Evolutionary conservation across 2,888 invertebrate species (phyloP), one percentile per base, ranked within the genome.

Genomic region (Ormyrus pomaceus): DNA sequence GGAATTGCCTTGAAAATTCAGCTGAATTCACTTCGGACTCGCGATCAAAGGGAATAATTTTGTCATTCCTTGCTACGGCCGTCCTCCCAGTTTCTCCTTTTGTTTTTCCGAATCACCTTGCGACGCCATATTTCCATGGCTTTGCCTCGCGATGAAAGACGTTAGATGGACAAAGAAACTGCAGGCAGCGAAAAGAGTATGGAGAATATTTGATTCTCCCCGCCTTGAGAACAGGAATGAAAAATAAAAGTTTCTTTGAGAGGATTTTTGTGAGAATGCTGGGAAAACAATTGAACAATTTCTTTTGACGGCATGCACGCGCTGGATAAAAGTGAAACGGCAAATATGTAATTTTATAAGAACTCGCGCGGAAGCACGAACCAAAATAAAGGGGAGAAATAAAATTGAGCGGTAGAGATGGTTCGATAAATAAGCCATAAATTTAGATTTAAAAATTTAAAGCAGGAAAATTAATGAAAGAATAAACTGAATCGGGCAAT

Each of bases 31-130:
- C 34, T 34, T 3, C 34, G 34, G 34, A 34, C 34, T 34, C 3
- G 59, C n/a, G 71, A 71, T 71, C 71, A 71, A 71, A 71, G 71
- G 34, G 59, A 59, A 61, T 71, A 71, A 71, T 71, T 51, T 50
- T 9, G 13, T 50, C 59, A 10, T 46, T 69, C 48, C 13, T 69
- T 13, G 46, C 56, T 34, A 6, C 48, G 9, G 11, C 34, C 9
- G 5, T 51, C n/a, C 69, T 34, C 34, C 34, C 34, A 4, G 34
- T 34, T 34, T 4, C 34, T 58, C 48, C 11, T 58, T 69, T 69
- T 69, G 69, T 69, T 58, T 69, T 58, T 13, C 48, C 13, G 50
- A 69, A 69, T 69, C 65, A 9, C n/a, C 34, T 19, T 7, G 50
- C 71, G 59, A 6, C 59, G 59, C 50, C 59, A 59, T 59, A 19